These are phyloP conservation scores for Bombycilla garrulus DNA, from an alignment of 2,113 vertebrate species.

Conservation along the genomic window DNA sequence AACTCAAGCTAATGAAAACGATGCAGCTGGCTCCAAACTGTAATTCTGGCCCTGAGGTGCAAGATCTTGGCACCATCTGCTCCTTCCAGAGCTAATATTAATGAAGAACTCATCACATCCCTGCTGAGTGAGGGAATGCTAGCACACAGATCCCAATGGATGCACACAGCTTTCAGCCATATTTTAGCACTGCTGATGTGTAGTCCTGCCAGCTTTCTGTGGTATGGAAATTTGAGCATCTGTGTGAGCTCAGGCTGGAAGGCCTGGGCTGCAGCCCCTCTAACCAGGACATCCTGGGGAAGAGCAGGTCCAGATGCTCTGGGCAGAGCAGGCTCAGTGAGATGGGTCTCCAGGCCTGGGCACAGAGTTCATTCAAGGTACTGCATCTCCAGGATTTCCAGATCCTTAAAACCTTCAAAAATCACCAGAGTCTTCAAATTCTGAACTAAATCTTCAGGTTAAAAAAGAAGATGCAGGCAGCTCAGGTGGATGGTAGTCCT, in stretches of 20 bases:
- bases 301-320: background rate
- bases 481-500: background rate
- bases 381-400: background rate
- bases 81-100: constrained; percentile 43
- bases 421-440: background rate
- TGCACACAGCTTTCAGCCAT: background rate
- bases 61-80: constrained; percentile 34
- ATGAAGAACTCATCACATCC: constrained; percentile 42
- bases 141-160: background rate
- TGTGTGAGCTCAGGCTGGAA: background rate
- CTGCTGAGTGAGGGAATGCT: background rate
- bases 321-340: background rate
- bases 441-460: background rate
- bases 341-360: background rate
- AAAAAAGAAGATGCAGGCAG: background rate
- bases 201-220: background rate
- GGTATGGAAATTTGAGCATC: background rate
- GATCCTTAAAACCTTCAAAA: background rate
- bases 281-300: background rate
- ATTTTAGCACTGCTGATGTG: background rate
- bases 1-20: background rate
- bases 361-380: accelerated
- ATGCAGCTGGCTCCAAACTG: constrained; percentile 14
- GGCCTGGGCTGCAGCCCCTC: background rate
- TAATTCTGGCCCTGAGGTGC: constrained; percentile 20